These are phyloP conservation scores for Phania funesta DNA, from an alignment of 2,888 invertebrate genomes.

Conservation along the genomic window DNA sequence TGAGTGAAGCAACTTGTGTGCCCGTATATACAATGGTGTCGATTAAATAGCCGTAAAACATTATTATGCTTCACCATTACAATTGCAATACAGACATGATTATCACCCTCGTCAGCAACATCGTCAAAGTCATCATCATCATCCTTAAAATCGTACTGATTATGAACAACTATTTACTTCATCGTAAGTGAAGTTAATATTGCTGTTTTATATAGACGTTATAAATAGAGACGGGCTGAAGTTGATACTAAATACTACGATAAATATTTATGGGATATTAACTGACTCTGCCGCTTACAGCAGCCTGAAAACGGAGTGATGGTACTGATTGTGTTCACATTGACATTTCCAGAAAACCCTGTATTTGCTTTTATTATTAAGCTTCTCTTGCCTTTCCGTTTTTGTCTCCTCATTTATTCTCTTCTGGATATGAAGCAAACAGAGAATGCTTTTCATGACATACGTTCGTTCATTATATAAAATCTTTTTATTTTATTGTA, in stretches of 20 bases:
- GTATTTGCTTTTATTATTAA: constrained; percentile 16
- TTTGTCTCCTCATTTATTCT: background rate
- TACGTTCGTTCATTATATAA: background rate
- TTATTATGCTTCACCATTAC: constrained; percentile 3
- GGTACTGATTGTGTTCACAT: too few relatives aligned
- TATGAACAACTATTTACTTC: constrained; percentile 20
- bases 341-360: too few relatives aligned
- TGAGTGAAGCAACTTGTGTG: too few relatives aligned
- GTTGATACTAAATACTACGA: too few relatives aligned
- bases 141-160: constrained; percentile 16
- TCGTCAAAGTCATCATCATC: constrained; percentile 17
- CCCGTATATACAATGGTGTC: too few relatives aligned
- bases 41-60: background rate
- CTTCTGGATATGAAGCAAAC: background rate
- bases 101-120: constrained; percentile 34
- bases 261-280: too few relatives aligned
- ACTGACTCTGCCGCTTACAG: too few relatives aligned
- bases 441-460: background rate
- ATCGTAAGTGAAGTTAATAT: constrained; percentile 17
- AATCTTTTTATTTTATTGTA: constrained; percentile 60
- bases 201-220: too few relatives aligned
- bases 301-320: too few relatives aligned
- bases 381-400: background rate
- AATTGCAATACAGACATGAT: constrained; percentile 22
- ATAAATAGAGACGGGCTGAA: too few relatives aligned